Evolutionary conservation across 2,113 vertebrate genomes (phyloP), one percentile per base, ranked within the genome.

Genomic region (Ptyas mucosa): DNA sequence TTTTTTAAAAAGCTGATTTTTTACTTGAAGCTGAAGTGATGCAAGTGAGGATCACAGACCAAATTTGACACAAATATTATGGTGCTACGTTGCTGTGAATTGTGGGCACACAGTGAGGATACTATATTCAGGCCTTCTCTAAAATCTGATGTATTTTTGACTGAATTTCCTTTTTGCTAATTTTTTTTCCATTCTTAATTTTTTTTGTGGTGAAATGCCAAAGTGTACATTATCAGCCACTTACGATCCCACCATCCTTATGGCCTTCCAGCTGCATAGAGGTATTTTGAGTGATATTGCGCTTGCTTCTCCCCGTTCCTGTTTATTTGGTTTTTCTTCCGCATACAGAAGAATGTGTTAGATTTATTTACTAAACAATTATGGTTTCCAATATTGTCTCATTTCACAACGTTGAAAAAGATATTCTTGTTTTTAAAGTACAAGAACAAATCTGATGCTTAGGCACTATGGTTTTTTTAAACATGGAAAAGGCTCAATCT

Each of bases 361-460:
- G 89, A 69, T 90, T 51, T 64, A 64, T 93, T 93, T 93, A 69
- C 85, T 75, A 87, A 90, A 90, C 49, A 92, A 51, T 7, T 61
- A 58, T 10, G 6, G 20, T 9, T 51, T 89, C 85, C 61, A 51
- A 9, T 55, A 93, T 93, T 58, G 92, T 94, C 89, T 89, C 26
- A 29, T 29, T 55, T 69, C 3, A 0, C 1, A 53, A n/a, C 92
- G 53, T 89, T 91, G 92, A 34, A 85, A 91, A 87, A 29, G 1
- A 64, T 55, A 54, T 64, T 52, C 24, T 64, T 43, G 49, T 39
- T 15, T 61, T 93, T 92, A 92, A 92, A 81, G 92, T 43, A 49
- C 24, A 92, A 88, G 8, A 75, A n/a, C 53, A 8, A 11, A 93
- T 81, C 86, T 89, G 95, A 57, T 7, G 55, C 93, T 93, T 89